These are phyloP conservation scores for Synaphobranchus kaupii DNA, from an alignment of 2,797 vertebrate species.

Conservation along the genomic window DNA sequence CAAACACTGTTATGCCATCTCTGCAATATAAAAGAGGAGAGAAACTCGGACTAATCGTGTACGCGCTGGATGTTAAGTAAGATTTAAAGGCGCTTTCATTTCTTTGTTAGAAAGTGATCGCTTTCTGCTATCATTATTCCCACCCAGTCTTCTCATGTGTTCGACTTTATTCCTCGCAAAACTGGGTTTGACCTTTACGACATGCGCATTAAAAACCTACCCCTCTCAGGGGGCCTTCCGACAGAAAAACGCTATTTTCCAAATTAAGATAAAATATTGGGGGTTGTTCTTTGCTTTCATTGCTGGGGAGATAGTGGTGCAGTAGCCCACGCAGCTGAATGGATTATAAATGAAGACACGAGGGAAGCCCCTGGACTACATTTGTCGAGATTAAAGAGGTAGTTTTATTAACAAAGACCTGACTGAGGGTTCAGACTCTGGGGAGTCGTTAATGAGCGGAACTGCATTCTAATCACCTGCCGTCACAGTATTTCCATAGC, in stretches of 20 bases:
- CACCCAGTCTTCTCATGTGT: neutral
- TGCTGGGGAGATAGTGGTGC: neutral
- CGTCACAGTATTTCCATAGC: conserved; percentile 18
- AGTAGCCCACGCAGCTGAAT: neutral
- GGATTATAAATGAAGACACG: conserved; percentile 9
- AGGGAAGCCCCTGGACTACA: conserved; percentile 11
- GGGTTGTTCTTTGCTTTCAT: neutral
- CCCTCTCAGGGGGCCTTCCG: neutral
- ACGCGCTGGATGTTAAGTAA: neutral
- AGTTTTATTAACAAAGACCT: conserved; percentile 10
- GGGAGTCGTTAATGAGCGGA: conserved; percentile 2
- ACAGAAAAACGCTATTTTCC: neutral
- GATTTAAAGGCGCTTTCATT: neutral
- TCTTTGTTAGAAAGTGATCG: neutral
- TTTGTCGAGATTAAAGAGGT: conserved; percentile 15
- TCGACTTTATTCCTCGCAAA: neutral
- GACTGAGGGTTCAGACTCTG: neutral
- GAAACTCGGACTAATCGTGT: neutral
- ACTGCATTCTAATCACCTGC: conserved; percentile 13
- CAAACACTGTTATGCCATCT: neutral
- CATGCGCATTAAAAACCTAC: neutral
- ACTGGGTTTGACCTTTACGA: neutral
- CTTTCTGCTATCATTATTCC: neutral
- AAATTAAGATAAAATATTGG: conserved; percentile 6
- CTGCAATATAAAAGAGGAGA: neutral